phyloP scores from a whole-genome alignment of 2,888 invertebrate species.

The Drosophila maculinotata region DNA sequence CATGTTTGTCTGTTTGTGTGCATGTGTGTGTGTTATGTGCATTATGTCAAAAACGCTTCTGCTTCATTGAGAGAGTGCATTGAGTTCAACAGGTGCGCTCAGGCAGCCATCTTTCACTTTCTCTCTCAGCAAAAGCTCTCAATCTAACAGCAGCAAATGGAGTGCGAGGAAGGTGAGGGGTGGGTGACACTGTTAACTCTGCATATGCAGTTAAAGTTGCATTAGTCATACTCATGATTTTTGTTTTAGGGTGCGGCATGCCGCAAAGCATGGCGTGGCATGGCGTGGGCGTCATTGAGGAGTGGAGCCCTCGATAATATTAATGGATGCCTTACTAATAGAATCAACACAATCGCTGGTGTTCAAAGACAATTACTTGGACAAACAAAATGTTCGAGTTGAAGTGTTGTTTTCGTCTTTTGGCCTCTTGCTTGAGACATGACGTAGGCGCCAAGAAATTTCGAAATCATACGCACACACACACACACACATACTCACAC shows the following conservation, averaged over 20 bases:
- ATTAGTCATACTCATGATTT: slow-evolving; percentile 58
- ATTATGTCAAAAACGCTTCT: slow-evolving; percentile 67
- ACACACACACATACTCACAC: slow-evolving; percentile 9
- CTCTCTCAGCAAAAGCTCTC: slow-evolving; percentile 44
- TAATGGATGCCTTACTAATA: slow-evolving; percentile 58
- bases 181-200: neutral
- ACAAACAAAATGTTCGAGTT: slow-evolving; percentile 56
- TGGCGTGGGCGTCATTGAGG: slow-evolving; percentile 27
- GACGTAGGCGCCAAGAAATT: slow-evolving; percentile 66
- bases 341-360: slow-evolving; percentile 62
- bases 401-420: slow-evolving; percentile 45
- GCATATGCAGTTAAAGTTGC: slow-evolving; percentile 32
- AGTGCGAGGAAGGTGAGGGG: neutral
- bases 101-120: slow-evolving; percentile 65
- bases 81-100: slow-evolving; percentile 64
- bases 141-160: slow-evolving; percentile 2
- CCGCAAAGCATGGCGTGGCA: too few species aligned
- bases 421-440: too few species aligned
- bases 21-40: slow-evolving; percentile 20
- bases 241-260: slow-evolving; percentile 31
- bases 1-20: neutral
- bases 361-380: slow-evolving; percentile 65
- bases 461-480: slow-evolving; percentile 24
- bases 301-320: slow-evolving; percentile 29
- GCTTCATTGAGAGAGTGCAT: slow-evolving; percentile 38